These are phyloP conservation scores for Prolemur simus DNA, from an alignment of 2,113 vertebrate species.

Conservation along the genomic window DNA sequence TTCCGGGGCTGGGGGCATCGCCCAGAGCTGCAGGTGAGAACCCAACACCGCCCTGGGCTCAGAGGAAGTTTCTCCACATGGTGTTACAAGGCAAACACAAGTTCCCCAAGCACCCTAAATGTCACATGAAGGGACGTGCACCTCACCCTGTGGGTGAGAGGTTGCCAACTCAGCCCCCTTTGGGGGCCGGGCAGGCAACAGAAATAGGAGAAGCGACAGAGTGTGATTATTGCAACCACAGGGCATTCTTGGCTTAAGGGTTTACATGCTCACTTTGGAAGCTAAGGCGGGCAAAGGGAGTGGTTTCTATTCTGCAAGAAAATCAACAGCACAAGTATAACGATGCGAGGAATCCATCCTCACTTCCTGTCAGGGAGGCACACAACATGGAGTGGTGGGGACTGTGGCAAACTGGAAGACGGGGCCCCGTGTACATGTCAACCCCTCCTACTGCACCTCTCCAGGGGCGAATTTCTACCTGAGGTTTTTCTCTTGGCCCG, in stretches of 20 bases:
- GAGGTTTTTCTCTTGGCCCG: background rate
- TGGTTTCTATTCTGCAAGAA: background rate
- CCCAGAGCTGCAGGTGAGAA: background rate
- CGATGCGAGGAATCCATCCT: background rate
- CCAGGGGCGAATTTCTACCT: background rate
- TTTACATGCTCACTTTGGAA: background rate
- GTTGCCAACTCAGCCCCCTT: background rate
- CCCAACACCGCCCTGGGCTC: background rate
- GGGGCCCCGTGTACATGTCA: background rate
- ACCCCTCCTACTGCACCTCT: background rate
- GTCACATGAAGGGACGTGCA: background rate
- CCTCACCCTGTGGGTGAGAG: background rate
- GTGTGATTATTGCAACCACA: background rate
- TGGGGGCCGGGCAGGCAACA: background rate
- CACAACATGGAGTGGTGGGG: background rate
- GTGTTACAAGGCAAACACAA: background rate
- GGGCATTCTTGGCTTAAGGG: background rate
- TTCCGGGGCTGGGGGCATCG: accelerated
- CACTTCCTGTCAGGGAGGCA: background rate
- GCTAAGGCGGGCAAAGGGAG: background rate
- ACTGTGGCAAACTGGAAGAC: background rate
- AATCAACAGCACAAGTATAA: background rate
- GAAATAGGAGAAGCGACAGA: background rate
- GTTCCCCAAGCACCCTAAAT: background rate
- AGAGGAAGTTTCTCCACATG: background rate